Percentiles rank a stretch among this genome's conserved stretches.
These are phyloP conservation scores for Endomychus coccineus DNA, from an alignment of 2,888 invertebrate genomes.

Conservation along the genomic window DNA sequence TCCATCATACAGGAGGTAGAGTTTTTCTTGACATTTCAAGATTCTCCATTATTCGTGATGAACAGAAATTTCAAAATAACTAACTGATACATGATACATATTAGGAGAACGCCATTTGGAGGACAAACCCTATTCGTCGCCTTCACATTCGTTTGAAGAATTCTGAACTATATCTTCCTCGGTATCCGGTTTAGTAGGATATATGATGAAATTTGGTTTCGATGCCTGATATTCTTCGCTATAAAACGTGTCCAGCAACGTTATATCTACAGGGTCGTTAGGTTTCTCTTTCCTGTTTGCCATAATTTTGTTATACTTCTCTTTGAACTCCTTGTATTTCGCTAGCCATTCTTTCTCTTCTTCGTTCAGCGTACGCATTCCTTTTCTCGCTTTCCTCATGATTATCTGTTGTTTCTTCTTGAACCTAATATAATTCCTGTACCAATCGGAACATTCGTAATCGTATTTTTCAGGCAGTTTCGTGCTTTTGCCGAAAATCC, in stretches of 20 bases:
- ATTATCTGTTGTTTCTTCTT: conserved; percentile 23
- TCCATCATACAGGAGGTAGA: no score
- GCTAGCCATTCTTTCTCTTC: conserved; percentile 25
- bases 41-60: no score
- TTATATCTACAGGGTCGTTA: conserved; percentile 17
- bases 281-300: conserved; percentile 16
- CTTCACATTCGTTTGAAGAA: no score
- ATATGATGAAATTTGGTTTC: conserved; percentile 11
- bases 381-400: conserved; percentile 18
- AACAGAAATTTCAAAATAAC: no score
- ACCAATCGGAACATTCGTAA: conserved; percentile 26
- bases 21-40: no score
- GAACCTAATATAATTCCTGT: conserved; percentile 25
- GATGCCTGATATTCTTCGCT: conserved; percentile 20
- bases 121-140: no score
- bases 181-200: conserved; percentile 8
- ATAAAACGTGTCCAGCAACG: conserved; percentile 22
- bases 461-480: conserved; percentile 6
- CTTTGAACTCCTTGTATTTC: conserved; percentile 25
- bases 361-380: conserved; percentile 16
- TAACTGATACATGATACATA: no score
- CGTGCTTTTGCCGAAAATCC: conserved; percentile 5
- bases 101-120: no score
- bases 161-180: no score
- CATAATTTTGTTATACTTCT: conserved; percentile 21